phyloP scores from a whole-genome alignment of 2,113 vertebrate species.

The Gymnocephalus cernua region DNA sequence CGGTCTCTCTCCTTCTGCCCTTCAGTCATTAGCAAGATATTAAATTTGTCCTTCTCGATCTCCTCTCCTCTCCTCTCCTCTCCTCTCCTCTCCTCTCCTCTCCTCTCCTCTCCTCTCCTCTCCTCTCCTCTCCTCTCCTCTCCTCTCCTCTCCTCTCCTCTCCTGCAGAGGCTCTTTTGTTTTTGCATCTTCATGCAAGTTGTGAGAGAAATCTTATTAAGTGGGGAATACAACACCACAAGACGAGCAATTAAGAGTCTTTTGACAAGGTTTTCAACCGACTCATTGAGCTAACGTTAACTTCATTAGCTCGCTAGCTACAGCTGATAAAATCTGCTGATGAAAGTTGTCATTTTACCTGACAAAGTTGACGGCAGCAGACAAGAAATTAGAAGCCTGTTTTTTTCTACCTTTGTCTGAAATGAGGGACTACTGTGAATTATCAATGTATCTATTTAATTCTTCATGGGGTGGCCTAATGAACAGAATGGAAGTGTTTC shows the following conservation, averaged over 20 bases:
- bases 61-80: not conserved
- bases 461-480: not conserved
- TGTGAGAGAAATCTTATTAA: conserved; percentile 63
- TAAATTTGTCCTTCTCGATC: conserved; percentile 21
- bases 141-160: no score
- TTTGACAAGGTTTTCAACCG: conserved; percentile 19
- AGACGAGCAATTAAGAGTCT: conserved; percentile 63
- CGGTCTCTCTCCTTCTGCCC: conserved; percentile 32
- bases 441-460: not conserved
- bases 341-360: not conserved
- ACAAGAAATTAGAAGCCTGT: not conserved
- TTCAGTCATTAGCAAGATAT: conserved; percentile 59
- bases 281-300: not conserved
- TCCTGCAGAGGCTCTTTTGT: conserved; percentile 22
- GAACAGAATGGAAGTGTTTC: not conserved
- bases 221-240: conserved; percentile 51
- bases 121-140: no score
- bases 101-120: not conserved
- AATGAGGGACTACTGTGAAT: not conserved
- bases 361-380: not conserved
- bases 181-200: conserved; percentile 52
- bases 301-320: not conserved
- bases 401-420: not conserved
- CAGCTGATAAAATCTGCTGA: not conserved
- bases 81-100: not conserved